Conservation (phyloP, 2,113 vertebrate genomes). For the Tonatia bakeri region DNA sequence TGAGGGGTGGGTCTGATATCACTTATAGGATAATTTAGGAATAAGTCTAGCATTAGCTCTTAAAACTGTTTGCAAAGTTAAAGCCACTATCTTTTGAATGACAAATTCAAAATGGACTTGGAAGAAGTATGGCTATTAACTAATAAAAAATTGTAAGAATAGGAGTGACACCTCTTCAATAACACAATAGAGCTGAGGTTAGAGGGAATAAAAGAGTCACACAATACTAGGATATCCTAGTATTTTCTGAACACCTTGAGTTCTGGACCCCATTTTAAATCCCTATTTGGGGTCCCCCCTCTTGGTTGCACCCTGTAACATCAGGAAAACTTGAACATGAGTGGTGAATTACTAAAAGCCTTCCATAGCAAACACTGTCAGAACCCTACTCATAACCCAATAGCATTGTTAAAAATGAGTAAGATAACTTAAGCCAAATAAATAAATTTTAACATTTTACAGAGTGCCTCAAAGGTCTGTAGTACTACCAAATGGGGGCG, state of each 20-base stretch:
- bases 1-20: background rate
- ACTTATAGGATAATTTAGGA: background rate
- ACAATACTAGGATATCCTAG: no score
- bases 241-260: no score
- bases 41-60: background rate
- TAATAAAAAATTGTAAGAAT: background rate
- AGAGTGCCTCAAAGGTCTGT: background rate
- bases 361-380: background rate
- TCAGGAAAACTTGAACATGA: background rate
- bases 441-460: background rate
- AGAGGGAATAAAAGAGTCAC: background rate
- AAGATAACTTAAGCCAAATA: background rate
- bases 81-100: background rate
- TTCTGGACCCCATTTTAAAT: no score
- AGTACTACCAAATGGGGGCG: background rate
- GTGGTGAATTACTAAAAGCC: background rate
- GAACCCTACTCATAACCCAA: background rate
- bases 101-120: background rate
- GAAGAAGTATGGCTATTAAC: background rate
- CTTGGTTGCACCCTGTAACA: no score
- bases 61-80: background rate
- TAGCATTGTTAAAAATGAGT: background rate
- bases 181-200: background rate
- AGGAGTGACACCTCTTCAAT: background rate
- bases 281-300: no score